Evolutionary conservation across 2,888 invertebrate species (phyloP), one percentile per base, ranked within the genome.

Genomic region (Idaea biselata): DNA sequence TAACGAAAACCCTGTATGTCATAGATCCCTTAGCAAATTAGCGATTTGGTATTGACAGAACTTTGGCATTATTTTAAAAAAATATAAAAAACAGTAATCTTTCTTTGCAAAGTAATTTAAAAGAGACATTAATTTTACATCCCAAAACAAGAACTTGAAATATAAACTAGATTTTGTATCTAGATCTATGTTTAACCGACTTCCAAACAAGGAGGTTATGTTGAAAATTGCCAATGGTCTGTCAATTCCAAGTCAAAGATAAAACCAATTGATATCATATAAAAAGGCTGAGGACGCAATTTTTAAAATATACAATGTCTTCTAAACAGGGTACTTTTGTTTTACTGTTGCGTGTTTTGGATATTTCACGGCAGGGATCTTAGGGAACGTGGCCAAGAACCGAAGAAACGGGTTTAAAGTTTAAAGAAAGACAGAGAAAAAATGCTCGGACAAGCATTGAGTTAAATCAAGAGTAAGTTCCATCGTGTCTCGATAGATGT

Each of bases 231-330:
- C 60, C 66, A 62, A 66, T 83, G 83, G 77, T 81, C 84, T 82
- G 84, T 86, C 80, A 80, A 77, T 18, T 77, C 72, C 70, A 71
- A 67, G 72, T 69, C 64, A 67, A 68, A 64, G 73, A 70, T 70
- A 75, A 71, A 76, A 78, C 82, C 83, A 84, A 81, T 81, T 76
- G 80, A 91, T 92, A 92, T 92, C 91, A 92, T 90, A 87, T 77
- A 79, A 86, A 88, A 91, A 91, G 91, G 92, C 92, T 91, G 92
- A 91, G 91, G 92, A 88, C 86, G 85, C 87, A 88, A 87, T 88
- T 90, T 88, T 90, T 86, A 88, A 84, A 82, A 89, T 89, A 91
- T 91, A 92, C 91, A 92, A 91, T 90, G 91, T 91, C 90, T 89
- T 89, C 86, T 86, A 76, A 89, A 91, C 91, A 91, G 91, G 91